Evolutionary conservation across 2,113 vertebrate species (phyloP).

Genomic region (Pseudopipra pipra): DNA sequence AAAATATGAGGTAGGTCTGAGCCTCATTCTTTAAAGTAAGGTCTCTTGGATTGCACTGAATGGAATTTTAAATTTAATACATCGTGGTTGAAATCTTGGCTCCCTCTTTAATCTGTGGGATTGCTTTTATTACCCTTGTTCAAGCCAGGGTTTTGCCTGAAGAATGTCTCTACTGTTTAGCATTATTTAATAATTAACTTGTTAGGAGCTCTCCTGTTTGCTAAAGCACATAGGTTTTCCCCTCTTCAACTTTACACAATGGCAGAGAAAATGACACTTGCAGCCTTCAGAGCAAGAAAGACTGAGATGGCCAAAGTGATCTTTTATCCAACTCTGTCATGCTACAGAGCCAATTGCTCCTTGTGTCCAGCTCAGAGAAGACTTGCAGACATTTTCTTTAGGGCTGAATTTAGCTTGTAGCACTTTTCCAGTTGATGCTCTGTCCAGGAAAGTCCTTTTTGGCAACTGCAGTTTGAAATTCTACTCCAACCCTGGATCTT

Average conservation of each 20-base stretch:
- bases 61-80: not conserved
- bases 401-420: not conserved
- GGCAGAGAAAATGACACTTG: not conserved
- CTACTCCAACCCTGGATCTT: not conserved
- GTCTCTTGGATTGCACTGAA: not conserved
- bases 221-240: not conserved
- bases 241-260: not conserved
- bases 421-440: not conserved
- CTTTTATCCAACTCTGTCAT: not conserved
- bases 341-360: not conserved
- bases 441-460: conserved; percentile 21
- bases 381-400: not conserved
- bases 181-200: not conserved
- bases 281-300: not conserved
- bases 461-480: conserved; percentile 8
- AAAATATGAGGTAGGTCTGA: not conserved
- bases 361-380: not conserved
- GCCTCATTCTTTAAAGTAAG: not conserved
- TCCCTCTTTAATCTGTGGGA: not conserved
- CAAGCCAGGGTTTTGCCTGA: not conserved
- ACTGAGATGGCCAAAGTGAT: not conserved
- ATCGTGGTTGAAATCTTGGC: not conserved
- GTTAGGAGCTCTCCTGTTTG: not conserved
- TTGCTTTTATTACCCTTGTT: not conserved
- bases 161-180: not conserved